Conservation (phyloP, 1,140 invertebrate genomes). For the Drosophila obscura region DNA sequence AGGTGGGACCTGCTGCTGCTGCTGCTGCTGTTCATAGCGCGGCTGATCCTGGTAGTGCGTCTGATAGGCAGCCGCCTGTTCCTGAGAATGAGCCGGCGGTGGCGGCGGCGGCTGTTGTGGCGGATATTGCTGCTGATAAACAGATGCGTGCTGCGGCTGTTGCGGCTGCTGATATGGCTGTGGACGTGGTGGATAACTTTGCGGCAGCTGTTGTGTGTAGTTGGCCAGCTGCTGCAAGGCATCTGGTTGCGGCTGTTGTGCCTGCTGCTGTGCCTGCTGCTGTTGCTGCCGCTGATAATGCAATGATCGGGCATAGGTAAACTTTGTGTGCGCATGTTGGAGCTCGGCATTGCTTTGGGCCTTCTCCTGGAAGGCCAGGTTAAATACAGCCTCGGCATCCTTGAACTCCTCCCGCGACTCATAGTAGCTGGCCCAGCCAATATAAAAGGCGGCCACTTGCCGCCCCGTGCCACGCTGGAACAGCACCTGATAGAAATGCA, state of each 20-base stretch:
- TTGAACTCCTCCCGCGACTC: conserved; percentile 90
- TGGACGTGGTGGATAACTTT: conserved; percentile 39
- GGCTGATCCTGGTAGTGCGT: conserved; percentile 39
- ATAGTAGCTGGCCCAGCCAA: conserved; percentile 92
- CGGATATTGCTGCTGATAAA: conserved; percentile 31
- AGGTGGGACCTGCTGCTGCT: not conserved
- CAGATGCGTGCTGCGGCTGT: conserved; percentile 19
- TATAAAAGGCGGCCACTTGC: conserved; percentile 90
- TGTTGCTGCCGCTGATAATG: conserved; percentile 80
- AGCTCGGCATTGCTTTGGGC: conserved; percentile 90
- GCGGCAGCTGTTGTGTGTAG: conserved; percentile 61
- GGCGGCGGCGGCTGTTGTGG: conserved; percentile 23
- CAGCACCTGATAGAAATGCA: conserved; percentile 91
- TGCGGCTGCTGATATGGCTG: conserved; percentile 52
- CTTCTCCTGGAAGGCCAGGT: conserved; percentile 87
- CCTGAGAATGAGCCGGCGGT: conserved; percentile 29
- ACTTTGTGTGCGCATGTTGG: conserved; percentile 88
- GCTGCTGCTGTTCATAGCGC: conserved; percentile 33
- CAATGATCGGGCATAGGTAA: conserved; percentile 86
- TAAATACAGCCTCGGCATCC: conserved; percentile 90
- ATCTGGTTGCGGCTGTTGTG: conserved; percentile 47
- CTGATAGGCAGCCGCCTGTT: conserved; percentile 43
- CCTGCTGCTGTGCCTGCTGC: conserved; percentile 39
- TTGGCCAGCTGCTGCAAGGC: conserved; percentile 62
- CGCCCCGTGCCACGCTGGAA: conserved; percentile 90